Percentiles rank a stretch among this genome's conserved stretches.
These are phyloP conservation scores for Halocaridina rubra DNA, from an alignment of 2,888 invertebrate genomes.

Conservation along the genomic window DNA sequence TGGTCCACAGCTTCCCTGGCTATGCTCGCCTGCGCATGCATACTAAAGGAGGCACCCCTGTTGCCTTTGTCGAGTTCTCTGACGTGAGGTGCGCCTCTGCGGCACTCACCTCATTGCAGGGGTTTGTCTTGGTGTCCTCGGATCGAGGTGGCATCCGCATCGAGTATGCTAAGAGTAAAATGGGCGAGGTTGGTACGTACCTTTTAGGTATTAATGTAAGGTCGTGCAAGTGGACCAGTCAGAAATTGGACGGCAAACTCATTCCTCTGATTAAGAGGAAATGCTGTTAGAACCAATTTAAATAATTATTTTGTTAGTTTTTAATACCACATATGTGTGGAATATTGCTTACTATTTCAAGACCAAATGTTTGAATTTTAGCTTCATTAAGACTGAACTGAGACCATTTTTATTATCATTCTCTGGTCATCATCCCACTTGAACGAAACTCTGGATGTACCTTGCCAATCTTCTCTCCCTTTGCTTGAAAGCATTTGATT, in stretches of 20 bases:
- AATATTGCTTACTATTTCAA: no score
- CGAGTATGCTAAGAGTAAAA: conserved; percentile 98
- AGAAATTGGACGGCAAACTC: not conserved
- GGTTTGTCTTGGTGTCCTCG: conserved; percentile 94
- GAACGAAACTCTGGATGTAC: not conserved
- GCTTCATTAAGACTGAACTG: no score
- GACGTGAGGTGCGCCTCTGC: conserved; percentile 91
- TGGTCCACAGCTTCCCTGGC: conserved; percentile 87
- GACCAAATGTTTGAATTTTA: no score
- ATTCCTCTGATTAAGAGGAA: no score
- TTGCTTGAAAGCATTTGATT: not conserved
- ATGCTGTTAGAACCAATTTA: no score
- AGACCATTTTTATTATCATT: no score
- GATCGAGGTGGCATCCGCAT: conserved; percentile 97
- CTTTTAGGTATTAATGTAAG: conserved; percentile 37
- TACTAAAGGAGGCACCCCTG: conserved; percentile 84
- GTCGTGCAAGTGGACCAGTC: conserved; percentile 3
- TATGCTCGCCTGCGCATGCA: conserved; percentile 96
- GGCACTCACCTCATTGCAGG: conserved; percentile 94
- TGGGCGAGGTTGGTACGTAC: conserved; percentile 79
- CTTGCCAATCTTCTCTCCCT: not conserved
- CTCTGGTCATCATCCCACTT: not conserved
- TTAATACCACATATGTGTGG: no score
- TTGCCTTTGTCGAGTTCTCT: conserved; percentile 98
- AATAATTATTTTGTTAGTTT: no score